Evolutionary conservation across 1,140 invertebrate genomes (phyloP).

Genomic region (Caenorhabditis inopinata): DNA sequence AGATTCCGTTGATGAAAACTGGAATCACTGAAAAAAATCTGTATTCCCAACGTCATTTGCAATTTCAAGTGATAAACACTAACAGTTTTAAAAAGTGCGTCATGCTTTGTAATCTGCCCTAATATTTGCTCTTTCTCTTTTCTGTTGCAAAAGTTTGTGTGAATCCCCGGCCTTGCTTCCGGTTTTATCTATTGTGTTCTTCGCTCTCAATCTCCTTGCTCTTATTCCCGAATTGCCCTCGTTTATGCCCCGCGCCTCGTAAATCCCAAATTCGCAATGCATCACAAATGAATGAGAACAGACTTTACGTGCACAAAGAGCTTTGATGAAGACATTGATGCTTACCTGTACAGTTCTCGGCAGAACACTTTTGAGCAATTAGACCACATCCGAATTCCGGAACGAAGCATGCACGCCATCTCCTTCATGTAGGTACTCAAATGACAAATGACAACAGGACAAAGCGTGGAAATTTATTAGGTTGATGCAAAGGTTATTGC

Average conservation of each 20-base stretch:
- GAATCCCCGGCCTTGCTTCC: not conserved
- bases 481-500: too few relatives aligned
- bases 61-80: slow-evolving; percentile 10
- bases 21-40: too few relatives aligned
- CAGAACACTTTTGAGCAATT: too few relatives aligned
- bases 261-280: not conserved
- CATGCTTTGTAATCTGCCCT: slow-evolving; percentile 17
- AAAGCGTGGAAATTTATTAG: too few relatives aligned
- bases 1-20: too few relatives aligned
- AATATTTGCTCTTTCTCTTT: not conserved
- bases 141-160: not conserved
- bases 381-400: too few relatives aligned
- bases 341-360: too few relatives aligned
- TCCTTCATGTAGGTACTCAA: too few relatives aligned
- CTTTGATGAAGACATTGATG: too few relatives aligned
- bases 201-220: slow-evolving; percentile 22
- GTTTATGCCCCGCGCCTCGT: not conserved
- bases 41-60: not conserved
- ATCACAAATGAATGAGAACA: too few relatives aligned
- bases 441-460: too few relatives aligned
- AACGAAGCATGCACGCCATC: too few relatives aligned
- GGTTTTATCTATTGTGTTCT: slow-evolving; percentile 5
- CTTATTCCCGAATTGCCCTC: not conserved
- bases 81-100: not conserved
- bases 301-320: not conserved